Conservation (phyloP, 2,888 invertebrate species). For the Agriopis leucophaearia region DNA sequence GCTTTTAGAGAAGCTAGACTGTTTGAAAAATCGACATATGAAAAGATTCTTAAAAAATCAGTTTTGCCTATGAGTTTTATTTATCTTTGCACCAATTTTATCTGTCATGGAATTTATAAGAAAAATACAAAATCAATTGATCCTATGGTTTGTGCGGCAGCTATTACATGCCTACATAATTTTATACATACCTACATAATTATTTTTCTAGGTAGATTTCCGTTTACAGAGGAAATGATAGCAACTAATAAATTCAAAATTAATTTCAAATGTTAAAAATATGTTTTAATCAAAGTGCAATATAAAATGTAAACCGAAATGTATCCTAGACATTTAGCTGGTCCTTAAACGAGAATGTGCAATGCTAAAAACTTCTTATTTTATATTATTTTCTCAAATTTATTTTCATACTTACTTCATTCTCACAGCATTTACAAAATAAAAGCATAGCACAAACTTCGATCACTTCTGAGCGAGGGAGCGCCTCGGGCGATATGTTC, state of each 20-base stretch:
- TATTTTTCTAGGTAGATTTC: slow-evolving; percentile 76
- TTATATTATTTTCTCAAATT: slow-evolving; percentile 73
- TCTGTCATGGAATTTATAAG: slow-evolving; percentile 57
- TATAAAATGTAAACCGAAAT: slow-evolving; percentile 68
- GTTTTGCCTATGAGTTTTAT: neutral
- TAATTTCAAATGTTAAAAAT: slow-evolving; percentile 10
- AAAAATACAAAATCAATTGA: slow-evolving; percentile 58
- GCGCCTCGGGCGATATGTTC: slow-evolving; percentile 65
- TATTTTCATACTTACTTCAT: slow-evolving; percentile 79
- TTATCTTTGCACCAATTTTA: slow-evolving; percentile 80
- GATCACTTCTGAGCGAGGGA: slow-evolving; percentile 63
- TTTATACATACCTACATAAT: slow-evolving; percentile 77
- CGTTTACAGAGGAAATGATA: slow-evolving; percentile 60
- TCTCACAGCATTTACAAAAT: slow-evolving; percentile 69
- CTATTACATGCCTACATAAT: slow-evolving; percentile 81
- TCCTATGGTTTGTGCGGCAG: slow-evolving; percentile 80
- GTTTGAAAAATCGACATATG: neutral
- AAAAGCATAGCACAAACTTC: slow-evolving; percentile 73
- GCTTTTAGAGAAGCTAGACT: neutral
- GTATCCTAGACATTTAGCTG: slow-evolving; percentile 75
- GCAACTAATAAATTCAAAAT: too few species aligned
- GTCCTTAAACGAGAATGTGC: slow-evolving; percentile 85
- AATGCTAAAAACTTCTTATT: slow-evolving; percentile 83
- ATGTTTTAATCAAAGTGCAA: slow-evolving; percentile 8
- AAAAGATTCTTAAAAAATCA: neutral